Percentiles rank a stretch among this genome's conserved stretches.
These are phyloP conservation scores for Chromobotia macracanthus DNA, from an alignment of 2,797 vertebrate species.

Conservation along the genomic window DNA sequence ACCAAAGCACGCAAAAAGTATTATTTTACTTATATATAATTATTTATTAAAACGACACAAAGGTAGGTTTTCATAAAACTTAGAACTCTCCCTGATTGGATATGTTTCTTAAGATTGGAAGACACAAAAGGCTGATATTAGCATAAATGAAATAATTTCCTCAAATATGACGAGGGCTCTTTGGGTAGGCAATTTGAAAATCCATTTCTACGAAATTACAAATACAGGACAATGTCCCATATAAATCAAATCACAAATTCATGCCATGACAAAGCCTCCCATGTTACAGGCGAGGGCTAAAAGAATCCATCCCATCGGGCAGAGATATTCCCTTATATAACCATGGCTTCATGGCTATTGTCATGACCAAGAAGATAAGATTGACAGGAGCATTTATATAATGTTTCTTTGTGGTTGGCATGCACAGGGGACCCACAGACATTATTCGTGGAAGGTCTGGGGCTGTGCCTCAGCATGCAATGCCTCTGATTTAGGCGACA, in stretches of 20 bases:
- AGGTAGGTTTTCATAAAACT: neutral
- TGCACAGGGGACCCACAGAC: constrained; percentile 61
- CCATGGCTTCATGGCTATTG: constrained; percentile 49
- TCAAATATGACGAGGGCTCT: constrained; percentile 48
- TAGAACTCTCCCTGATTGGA: constrained; percentile 17
- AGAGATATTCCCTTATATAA: constrained; percentile 57
- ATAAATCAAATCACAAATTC: constrained; percentile 39
- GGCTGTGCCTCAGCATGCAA: constrained; percentile 74
- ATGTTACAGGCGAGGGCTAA: constrained; percentile 45
- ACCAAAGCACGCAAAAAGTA: constrained; percentile 33
- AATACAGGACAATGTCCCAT: neutral
- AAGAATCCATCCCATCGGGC: constrained; percentile 59
- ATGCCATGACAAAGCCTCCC: constrained; percentile 20
- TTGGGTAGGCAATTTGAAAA: constrained; percentile 40
- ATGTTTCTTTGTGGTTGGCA: constrained; percentile 51
- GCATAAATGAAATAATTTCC: constrained; percentile 51
- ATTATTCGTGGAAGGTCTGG: constrained; percentile 69
- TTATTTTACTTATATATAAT: too few species aligned
- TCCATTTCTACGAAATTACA: constrained; percentile 23
- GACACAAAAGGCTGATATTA: constrained; percentile 55
- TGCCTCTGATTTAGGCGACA: constrained; percentile 77
- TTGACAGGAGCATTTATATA: constrained; percentile 53
- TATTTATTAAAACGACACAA: too few species aligned
- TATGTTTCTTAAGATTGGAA: constrained; percentile 18
- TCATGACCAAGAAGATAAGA: constrained; percentile 45